A percentile compares a stretch with the other conserved stretches of the same genome.
phyloP scores from a whole-genome alignment of 2,797 vertebrate genomes.

The Sciurus carolinensis region DNA sequence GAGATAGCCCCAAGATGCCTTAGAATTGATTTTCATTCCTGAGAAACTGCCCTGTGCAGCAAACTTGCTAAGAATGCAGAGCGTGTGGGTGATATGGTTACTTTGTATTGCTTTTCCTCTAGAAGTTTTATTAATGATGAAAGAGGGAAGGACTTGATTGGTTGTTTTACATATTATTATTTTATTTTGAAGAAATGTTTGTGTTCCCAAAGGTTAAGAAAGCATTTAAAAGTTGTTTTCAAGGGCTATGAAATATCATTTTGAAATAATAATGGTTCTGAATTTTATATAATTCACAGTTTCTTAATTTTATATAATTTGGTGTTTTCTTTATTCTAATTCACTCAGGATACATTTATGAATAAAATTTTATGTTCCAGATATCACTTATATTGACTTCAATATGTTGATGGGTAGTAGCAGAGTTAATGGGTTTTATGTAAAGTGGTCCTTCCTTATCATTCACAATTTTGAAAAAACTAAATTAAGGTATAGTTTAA shows the following conservation, averaged over 20 bases:
- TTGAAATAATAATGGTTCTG: slow-evolving; percentile 43
- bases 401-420: slow-evolving; percentile 17
- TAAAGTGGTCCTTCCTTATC: slow-evolving; percentile 48
- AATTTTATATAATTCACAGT: slow-evolving; percentile 6
- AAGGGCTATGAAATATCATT: slow-evolving; percentile 37
- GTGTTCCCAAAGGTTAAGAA: slow-evolving; percentile 63
- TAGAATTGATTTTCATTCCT: not conserved
- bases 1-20: not conserved
- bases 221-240: slow-evolving; percentile 58
- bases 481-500: slow-evolving; percentile 9
- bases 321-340: not conserved
- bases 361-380: slow-evolving; percentile 50
- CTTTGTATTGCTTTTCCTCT: slow-evolving; percentile 46
- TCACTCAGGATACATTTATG: not conserved
- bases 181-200: slow-evolving; percentile 66
- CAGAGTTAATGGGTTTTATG: slow-evolving; percentile 6
- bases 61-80: slow-evolving; percentile 35
- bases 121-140: slow-evolving; percentile 52
- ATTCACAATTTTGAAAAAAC: not conserved
- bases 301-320: slow-evolving; percentile 42
- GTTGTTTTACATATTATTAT: slow-evolving; percentile 37
- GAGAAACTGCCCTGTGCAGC: not conserved
- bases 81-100: not conserved
- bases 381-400: slow-evolving; percentile 38
- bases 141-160: slow-evolving; percentile 27